These are phyloP conservation scores for Agonopterix heracliana DNA, from an alignment of 2,888 invertebrate species.

Conservation along the genomic window DNA sequence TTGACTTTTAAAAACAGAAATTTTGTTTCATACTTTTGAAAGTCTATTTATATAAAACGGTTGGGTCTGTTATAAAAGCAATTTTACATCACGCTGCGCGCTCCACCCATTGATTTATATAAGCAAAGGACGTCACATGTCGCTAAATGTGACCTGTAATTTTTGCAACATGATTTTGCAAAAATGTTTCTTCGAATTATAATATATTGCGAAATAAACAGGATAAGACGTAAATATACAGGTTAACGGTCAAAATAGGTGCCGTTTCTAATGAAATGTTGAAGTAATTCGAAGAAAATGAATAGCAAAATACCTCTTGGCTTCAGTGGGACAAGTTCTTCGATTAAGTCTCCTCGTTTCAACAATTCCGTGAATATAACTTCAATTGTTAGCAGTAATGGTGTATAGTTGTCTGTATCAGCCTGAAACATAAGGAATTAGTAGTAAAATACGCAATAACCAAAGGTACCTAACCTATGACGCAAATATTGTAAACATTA, in stretches of 20 bases:
- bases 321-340: slow-evolving; percentile 77
- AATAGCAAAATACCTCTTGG: slow-evolving; percentile 57
- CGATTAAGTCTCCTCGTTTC: slow-evolving; percentile 79
- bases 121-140: slow-evolving; percentile 42
- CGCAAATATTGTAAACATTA: slow-evolving; percentile 29
- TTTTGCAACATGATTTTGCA: background rate
- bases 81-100: slow-evolving; percentile 5
- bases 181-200: background rate
- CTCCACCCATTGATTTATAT: slow-evolving; percentile 26
- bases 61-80: background rate
- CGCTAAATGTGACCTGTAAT: slow-evolving; percentile 26
- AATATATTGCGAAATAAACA: background rate
- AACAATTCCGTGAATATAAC: slow-evolving; percentile 82
- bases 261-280: no score
- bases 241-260: no score
- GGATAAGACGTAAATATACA: no score
- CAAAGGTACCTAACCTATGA: slow-evolving; percentile 22
- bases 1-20: background rate
- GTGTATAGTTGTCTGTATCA: slow-evolving; percentile 64
- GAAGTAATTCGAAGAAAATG: no score
- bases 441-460: slow-evolving; percentile 10
- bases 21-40: background rate
- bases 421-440: slow-evolving; percentile 46
- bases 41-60: background rate
- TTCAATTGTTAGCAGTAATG: slow-evolving; percentile 82